Base-by-base conservation (phyloP, 2,113 vertebrate genomes). In the Labrus mixtus region DNA sequence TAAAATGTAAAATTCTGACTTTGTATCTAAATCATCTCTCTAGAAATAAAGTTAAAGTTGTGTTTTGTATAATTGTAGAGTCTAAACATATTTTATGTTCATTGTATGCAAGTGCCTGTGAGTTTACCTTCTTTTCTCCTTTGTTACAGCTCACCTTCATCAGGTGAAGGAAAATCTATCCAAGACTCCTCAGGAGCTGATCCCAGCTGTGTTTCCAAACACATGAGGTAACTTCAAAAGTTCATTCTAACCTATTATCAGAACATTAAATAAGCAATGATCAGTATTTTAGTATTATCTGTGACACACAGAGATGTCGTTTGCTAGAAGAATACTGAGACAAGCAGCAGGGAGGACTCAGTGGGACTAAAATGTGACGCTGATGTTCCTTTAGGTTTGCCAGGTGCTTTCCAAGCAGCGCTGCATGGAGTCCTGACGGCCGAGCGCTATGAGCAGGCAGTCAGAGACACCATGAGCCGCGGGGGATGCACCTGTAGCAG, bases 401-500 rank as follows among this genome's bases (percentile, higher is more conserved):
- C 93, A 0, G 93, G 93, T 91, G 94, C 93, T 0, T 94, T 95
- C 87, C 93, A 94, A 78, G 93, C 93, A 78, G 93, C 93, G 11
- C 83, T 94, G 68, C 93, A 95, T 41, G 94, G 93, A 48, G 89
- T 94, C 84, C 91, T 95, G 89, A 94, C 89, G 39, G 93, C 90
- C 45, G 63, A n/a, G 13, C 59, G 68, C 11, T 94, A 90, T 10
- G 88, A 92, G 55, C 69, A 89, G 82, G 93, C 93, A 5, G 19
- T 95, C 75, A 88, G 92, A 70, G 92, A 93, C 46, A 93, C 89
- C 80, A 94, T 94, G 91, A 78, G 89, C 79, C 93, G 94, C 8
- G 94, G 94, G 22, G 94, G 93, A 25, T 94, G 94, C 90, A 93
- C 91, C 83, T 91, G 90, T 68, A 95, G 93, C 81, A 86, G 94